Evolutionary conservation across 2,888 invertebrate genomes (phyloP), one percentile per base, ranked within the genome.

Genomic region (Drosophila suboccidentalis): DNA sequence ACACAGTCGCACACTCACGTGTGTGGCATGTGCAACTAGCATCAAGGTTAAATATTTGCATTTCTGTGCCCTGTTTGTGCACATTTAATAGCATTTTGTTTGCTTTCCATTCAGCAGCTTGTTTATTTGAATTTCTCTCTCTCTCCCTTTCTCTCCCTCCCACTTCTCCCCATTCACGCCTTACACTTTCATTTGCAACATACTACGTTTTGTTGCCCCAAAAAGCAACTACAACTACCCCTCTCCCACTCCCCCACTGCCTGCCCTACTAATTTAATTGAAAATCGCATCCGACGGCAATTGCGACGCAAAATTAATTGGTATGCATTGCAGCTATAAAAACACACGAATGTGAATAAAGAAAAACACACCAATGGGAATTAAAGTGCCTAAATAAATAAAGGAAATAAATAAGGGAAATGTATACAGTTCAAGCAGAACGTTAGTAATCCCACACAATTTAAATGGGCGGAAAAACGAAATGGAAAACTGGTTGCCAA

Each of bases 41-140:
- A 85, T 73, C 88, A 88, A 85, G 88, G 85, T 85, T 85, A 85
- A 87, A 87, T 81, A 85, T 85, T 85, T 85, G 77, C 86, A 78
- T 81, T 76, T 74, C 74, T 63, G 64, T 67, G 44, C 49, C 32
- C 39, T 68, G 49, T 69, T 58, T 70, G 54, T 54, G 57, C 64
- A 46, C 67, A 58, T 68, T 68, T 68, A 63, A 64, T 78, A 61
- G 60, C 68, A 59, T 62, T 66, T 64, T 78, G 70, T 69, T 72
- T 73, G 63, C 66, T 64, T 76, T 77, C 51, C 68, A 67, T 73
- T 71, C 60, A 66, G 47, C 59, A 13, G 78, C n/a, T 46, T 66
- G 54, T 59, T 77, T 64, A 50, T 71, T 63, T 50, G 57, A 26
- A 36, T 36, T 13, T 58, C 39, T 15, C 17, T 46, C 8, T 1